Evolutionary conservation across 2,888 invertebrate species (phyloP).

Genomic region (Melanostoma mellinum): DNA sequence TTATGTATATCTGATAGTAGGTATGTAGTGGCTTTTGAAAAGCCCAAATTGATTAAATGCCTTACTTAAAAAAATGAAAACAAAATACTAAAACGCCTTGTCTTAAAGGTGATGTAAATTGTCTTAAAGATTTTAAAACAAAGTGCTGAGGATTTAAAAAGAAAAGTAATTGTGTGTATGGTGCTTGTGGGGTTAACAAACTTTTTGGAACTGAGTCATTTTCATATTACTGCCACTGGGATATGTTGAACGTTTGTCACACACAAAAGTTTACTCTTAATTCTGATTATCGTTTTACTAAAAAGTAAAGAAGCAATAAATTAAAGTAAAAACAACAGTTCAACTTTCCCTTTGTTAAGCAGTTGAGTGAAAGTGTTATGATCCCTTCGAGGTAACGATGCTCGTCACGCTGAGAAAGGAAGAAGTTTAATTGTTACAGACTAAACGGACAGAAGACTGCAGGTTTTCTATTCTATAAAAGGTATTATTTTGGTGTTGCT

Average conservation of each 20-base stretch:
- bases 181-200: constrained; percentile 5
- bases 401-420: too few species aligned
- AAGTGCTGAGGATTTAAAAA: constrained; percentile 20
- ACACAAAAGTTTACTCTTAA: background rate
- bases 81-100: constrained; percentile 32
- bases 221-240: background rate
- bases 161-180: background rate
- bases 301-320: too few species aligned
- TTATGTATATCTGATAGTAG: background rate
- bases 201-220: background rate
- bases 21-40: constrained; percentile 7
- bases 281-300: too few species aligned
- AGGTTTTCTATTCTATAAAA: too few species aligned
- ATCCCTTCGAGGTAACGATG: too few species aligned
- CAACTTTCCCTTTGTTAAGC: too few species aligned
- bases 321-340: too few species aligned
- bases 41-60: constrained; percentile 31
- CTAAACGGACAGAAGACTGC: too few species aligned
- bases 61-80: constrained; percentile 48
- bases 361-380: too few species aligned
- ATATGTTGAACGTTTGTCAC: too few species aligned
- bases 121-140: constrained; percentile 34
- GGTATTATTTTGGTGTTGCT: too few species aligned
- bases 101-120: constrained; percentile 8
- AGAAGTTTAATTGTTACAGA: too few species aligned